These are phyloP conservation scores for Ceramica pisi DNA, from an alignment of 2,888 invertebrate genomes.

Conservation along the genomic window DNA sequence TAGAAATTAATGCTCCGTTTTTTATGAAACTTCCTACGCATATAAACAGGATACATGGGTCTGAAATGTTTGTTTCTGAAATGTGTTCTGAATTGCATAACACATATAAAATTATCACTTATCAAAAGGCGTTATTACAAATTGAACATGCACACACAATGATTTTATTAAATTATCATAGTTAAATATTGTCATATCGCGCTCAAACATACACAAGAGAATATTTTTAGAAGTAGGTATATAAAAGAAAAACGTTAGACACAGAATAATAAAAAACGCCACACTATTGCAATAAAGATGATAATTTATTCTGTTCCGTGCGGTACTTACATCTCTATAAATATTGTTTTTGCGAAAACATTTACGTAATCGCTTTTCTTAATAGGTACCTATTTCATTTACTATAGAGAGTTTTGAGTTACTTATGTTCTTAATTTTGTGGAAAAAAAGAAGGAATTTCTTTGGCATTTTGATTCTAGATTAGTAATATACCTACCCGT, in stretches of 20 bases:
- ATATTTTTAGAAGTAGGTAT: constrained; percentile 10
- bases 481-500: too few relatives aligned
- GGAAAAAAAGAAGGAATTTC: background rate
- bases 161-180: constrained; percentile 1
- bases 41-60: too few relatives aligned
- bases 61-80: background rate
- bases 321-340: constrained; percentile 26
- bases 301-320: constrained; percentile 21
- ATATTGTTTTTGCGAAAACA: background rate
- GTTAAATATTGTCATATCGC: constrained; percentile 31
- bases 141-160: constrained; percentile 3
- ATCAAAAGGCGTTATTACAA: constrained; percentile 1
- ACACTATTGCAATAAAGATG: constrained; percentile 30
- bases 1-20: too few relatives aligned
- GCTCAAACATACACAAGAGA: constrained; percentile 19
- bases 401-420: background rate
- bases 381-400: background rate
- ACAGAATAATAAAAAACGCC: constrained; percentile 28
- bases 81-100: background rate
- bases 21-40: too few relatives aligned
- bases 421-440: background rate
- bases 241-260: constrained; percentile 23
- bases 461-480: background rate
- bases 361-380: constrained; percentile 17
- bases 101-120: constrained; percentile 9